Conservation (phyloP, 2,888 invertebrate species). For the Eristalis intricaria region DNA sequence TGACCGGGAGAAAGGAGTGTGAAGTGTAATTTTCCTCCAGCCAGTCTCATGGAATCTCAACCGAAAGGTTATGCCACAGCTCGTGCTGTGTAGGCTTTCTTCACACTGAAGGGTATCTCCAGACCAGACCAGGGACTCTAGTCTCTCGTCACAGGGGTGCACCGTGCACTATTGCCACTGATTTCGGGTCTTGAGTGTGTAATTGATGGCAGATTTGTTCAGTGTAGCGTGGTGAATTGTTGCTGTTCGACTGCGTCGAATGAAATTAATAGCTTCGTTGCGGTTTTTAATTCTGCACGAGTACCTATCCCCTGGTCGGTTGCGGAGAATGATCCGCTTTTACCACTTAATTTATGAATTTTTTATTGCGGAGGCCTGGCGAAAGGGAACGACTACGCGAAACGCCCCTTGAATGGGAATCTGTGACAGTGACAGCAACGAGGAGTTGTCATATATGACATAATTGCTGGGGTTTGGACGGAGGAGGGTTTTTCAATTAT, state of each 20-base stretch:
- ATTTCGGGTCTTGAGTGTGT: conserved; percentile 60
- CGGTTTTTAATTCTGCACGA: conserved; percentile 62
- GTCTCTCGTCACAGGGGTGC: conserved; percentile 6
- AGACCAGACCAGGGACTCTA: background rate
- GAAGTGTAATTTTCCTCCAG: conserved; percentile 45
- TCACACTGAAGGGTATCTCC: background rate
- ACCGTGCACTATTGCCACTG: conserved; percentile 39
- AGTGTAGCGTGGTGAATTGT: conserved; percentile 64
- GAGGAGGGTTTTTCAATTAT: conserved; percentile 28
- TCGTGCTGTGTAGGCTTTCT: conserved; percentile 38
- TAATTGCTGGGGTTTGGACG: conserved; percentile 44
- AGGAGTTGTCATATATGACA: conserved; percentile 25
- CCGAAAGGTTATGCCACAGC: conserved; percentile 47
- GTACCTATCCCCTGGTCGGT: background rate
- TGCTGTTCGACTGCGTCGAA: conserved; percentile 33
- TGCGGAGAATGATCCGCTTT: conserved; percentile 49
- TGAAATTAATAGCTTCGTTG: conserved; percentile 67
- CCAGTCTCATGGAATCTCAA: conserved; percentile 43
- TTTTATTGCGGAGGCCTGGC: conserved; percentile 59
- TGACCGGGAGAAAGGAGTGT: conserved; percentile 48
- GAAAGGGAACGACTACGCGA: conserved; percentile 57
- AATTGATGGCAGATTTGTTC: conserved; percentile 68
- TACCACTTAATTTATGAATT: conserved; percentile 70
- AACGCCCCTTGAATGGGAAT: conserved; percentile 51
- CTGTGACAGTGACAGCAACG: conserved; percentile 23